Evolutionary conservation across 2,113 vertebrate species (phyloP).

Genomic region (Callionymus lyra): DNA sequence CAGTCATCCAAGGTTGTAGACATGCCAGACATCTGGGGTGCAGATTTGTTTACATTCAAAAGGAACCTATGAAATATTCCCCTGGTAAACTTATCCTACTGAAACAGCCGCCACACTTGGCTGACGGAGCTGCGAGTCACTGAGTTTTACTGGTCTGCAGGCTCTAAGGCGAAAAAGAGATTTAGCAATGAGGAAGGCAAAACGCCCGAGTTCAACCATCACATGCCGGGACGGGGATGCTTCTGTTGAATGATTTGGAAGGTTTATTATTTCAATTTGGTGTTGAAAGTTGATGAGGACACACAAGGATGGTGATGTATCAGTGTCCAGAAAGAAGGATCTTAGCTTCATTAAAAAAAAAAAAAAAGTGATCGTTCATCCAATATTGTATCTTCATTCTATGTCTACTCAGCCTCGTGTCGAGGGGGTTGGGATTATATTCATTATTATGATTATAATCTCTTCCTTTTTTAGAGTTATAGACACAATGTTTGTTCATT

Average conservation of each 20-base stretch:
- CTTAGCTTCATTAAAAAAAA: too few relatives aligned
- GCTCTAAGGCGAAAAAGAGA: conserved; percentile 35
- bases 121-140: conserved; percentile 35
- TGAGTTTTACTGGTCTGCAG: conserved; percentile 27
- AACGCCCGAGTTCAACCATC: conserved; percentile 48
- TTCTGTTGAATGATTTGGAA: conserved; percentile 56
- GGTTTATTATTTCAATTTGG: conserved; percentile 55
- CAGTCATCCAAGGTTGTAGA: conserved; percentile 41
- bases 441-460: too few relatives aligned
- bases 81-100: conserved; percentile 55
- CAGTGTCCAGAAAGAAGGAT: too few relatives aligned
- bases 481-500: too few relatives aligned
- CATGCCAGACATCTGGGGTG: conserved; percentile 30
- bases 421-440: too few relatives aligned
- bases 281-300: conserved; percentile 37
- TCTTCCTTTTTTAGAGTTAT: too few relatives aligned
- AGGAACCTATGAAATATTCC: conserved; percentile 46
- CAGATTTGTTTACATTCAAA: conserved; percentile 57
- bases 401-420: too few relatives aligned
- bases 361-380: too few relatives aligned
- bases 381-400: too few relatives aligned
- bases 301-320: too few relatives aligned
- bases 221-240: conserved; percentile 39
- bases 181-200: conserved; percentile 31
- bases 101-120: conserved; percentile 61